phyloP scores from a whole-genome alignment of 2,888 invertebrate genomes.

The Eupeodes latifasciatus region DNA sequence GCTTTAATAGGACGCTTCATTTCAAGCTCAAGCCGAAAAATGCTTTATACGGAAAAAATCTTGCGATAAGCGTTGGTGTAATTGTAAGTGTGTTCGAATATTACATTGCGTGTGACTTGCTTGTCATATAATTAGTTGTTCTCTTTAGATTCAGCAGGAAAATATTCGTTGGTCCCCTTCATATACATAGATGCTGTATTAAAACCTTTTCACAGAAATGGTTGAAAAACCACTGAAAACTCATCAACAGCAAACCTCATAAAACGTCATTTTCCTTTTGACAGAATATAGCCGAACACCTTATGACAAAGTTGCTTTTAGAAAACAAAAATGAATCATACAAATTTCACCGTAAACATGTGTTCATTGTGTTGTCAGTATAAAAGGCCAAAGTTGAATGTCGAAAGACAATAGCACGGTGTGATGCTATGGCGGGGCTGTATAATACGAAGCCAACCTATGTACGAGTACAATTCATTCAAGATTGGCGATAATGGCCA shows the following conservation, averaged over 20 bases:
- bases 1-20: too few relatives aligned
- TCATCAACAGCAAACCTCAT: background rate
- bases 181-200: too few relatives aligned
- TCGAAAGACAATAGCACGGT: slow-evolving; percentile 62
- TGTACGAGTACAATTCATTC: background rate
- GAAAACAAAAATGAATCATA: slow-evolving; percentile 17
- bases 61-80: too few relatives aligned
- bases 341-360: background rate
- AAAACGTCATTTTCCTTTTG: background rate
- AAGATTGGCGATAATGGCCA: slow-evolving; percentile 30
- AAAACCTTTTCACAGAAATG: too few relatives aligned
- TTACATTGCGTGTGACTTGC: too few relatives aligned
- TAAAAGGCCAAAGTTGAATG: slow-evolving; percentile 56
- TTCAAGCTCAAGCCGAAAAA: too few relatives aligned
- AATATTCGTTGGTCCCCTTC: too few relatives aligned
- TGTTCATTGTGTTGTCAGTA: slow-evolving; percentile 14
- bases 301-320: background rate
- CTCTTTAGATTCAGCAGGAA: too few relatives aligned
- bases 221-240: background rate
- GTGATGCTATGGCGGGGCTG: background rate
- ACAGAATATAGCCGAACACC: background rate
- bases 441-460: slow-evolving; percentile 38
- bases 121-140: too few relatives aligned
- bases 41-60: too few relatives aligned
- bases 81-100: too few relatives aligned